Evolutionary conservation across 2,113 vertebrate genomes (phyloP), one percentile per base, ranked within the genome.

Genomic region (Pseudorhombus dupliciocellatus): DNA sequence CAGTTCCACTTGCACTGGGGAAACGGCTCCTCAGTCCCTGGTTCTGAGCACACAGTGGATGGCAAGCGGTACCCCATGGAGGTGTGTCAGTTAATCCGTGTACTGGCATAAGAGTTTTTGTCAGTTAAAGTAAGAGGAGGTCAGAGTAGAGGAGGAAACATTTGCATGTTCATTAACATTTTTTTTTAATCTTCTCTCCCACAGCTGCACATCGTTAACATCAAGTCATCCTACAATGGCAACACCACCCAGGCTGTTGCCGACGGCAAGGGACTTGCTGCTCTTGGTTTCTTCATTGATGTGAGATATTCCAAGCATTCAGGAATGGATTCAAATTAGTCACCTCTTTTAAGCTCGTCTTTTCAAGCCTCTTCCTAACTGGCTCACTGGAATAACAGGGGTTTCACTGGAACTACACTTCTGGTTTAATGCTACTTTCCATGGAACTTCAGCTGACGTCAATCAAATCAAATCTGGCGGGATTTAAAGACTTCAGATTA

Each of bases 1-100:
- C 84, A 92, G 83, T 90, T 92, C 7, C 93, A 93, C 72, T 26
- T 93, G 30, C 93, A 94, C 66, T 94, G 93, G 93, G 92, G 92
- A 0, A 86, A 90, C 0, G 76, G 84, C 2, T 1, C 31, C 8
- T 37, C 53, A 0, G 2, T 30, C 1, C 88, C 86, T 0, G 93
- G 93, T 2, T 92, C 93, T 0, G 93, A 94, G 37, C 93, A 94
- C n/a, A 75, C 78, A 3, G 75, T 94, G 50, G 34, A 93, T 44
- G 85, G 89, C 16, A 84, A 75, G 12, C 79, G 28, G 0, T 92
- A 85, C 56, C 70, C 92, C 24, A 93, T 93, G 93, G 93, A 94
- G 93, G 93, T 93, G 24, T 14, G 24, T 51, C 26, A 28, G 2
- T 28, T n/a, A n/a, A n/a, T n/a, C n/a, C n/a, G n/a, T n/a, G n/a